A percentile compares a stretch with the other conserved stretches of the same genome.
Evolutionary conservation across 2,113 vertebrate genomes (phyloP).

Genomic region (Notothenia coriiceps): DNA sequence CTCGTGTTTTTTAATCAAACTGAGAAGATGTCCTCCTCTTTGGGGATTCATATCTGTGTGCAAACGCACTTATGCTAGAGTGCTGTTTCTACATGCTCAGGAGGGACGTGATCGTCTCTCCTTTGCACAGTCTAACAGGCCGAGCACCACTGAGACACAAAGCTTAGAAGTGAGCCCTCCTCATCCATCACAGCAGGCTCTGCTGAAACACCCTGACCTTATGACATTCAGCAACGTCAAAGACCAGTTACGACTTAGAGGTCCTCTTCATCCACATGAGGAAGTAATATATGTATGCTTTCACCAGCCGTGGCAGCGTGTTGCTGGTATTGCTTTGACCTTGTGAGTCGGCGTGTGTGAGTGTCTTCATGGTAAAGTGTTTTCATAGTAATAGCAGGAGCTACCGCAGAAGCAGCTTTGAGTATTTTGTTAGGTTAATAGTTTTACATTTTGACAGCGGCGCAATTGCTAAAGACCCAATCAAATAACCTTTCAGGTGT

Average conservation of each 20-base stretch:
- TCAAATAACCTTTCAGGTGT: no score
- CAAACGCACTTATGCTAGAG: background rate
- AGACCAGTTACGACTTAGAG: conserved; percentile 23
- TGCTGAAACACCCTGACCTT: conserved; percentile 25
- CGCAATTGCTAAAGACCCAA: no score
- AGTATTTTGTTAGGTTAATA: no score
- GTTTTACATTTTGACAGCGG: no score
- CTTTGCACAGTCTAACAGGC: conserved; percentile 5
- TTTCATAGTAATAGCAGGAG: no score
- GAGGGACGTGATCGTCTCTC: conserved; percentile 2
- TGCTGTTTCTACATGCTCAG: background rate
- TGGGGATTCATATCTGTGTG: conserved; percentile 6
- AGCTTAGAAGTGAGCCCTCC: conserved; percentile 32
- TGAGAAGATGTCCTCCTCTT: background rate
- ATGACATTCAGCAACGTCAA: conserved; percentile 13
- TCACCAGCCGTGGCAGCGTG: no score
- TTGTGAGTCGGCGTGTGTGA: no score
- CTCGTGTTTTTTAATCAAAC: background rate
- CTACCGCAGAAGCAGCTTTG: no score
- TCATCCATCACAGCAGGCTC: conserved; percentile 43
- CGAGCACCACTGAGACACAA: background rate
- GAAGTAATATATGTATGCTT: background rate
- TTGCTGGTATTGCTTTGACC: no score
- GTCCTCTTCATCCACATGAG: conserved; percentile 19
- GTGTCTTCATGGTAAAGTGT: no score